Evolutionary conservation across 1,140 invertebrate species (phyloP).

Genomic region (Chironomus tepperi): DNA sequence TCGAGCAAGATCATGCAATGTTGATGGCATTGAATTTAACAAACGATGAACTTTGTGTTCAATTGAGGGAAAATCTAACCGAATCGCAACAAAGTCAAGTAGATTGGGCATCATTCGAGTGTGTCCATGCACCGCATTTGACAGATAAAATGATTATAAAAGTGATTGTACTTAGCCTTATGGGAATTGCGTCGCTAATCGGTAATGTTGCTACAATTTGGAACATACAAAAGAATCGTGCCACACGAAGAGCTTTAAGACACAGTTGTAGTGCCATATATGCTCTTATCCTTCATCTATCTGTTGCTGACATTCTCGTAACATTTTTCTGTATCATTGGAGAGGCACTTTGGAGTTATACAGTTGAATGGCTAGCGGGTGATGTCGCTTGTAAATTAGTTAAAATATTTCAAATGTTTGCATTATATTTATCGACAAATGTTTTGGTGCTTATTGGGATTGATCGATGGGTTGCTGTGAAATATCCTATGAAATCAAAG

Average conservation of each 20-base stretch:
- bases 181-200: constrained; percentile 61
- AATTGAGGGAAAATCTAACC: neutral
- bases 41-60: constrained; percentile 10
- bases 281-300: constrained; percentile 64
- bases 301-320: constrained; percentile 67
- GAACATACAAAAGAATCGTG: constrained; percentile 54
- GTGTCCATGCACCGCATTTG: constrained; percentile 52
- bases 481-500: constrained; percentile 61
- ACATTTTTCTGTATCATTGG: constrained; percentile 70
- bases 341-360: constrained; percentile 69
- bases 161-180: constrained; percentile 52
- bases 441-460: constrained; percentile 72
- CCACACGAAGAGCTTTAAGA: constrained; percentile 43
- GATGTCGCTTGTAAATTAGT: constrained; percentile 69
- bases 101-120: neutral
- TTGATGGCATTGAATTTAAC: neutral
- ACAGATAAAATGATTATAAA: constrained; percentile 49
- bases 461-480: constrained; percentile 69
- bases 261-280: constrained; percentile 63
- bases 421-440: constrained; percentile 75
- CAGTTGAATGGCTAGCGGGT: constrained; percentile 70
- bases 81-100: neutral
- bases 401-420: constrained; percentile 74
- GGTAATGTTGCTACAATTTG: constrained; percentile 66
- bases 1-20: neutral